Percentiles rank a stretch among this genome's conserved stretches.
Evolutionary conservation across 1,140 invertebrate genomes (phyloP).

Genomic region (Ganaspis sp.): DNA sequence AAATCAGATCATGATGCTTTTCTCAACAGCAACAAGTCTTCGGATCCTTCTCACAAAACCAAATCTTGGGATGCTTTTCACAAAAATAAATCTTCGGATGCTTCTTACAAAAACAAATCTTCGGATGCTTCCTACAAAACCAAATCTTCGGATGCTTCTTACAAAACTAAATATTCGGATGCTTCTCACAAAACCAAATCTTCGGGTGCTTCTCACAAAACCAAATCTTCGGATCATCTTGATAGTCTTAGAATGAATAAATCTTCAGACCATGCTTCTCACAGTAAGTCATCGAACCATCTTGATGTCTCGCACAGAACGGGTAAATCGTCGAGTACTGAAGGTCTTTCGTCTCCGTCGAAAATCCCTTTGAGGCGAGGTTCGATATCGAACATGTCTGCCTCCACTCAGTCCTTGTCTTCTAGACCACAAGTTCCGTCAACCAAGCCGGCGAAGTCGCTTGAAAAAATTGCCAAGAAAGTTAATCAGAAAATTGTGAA

Average conservation of each 20-base stretch:
- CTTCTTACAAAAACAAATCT: too few species aligned
- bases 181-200: not conserved
- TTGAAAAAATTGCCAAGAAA: conserved; percentile 6
- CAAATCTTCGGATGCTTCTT: too few species aligned
- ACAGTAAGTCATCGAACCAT: conserved; percentile 33
- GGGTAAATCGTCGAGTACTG: conserved; percentile 40
- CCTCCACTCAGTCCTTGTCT: conserved; percentile 15
- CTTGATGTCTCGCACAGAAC: conserved; percentile 3
- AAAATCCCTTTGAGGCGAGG: conserved; percentile 63
- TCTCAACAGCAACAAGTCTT: conserved; percentile 34
- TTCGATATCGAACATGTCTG: conserved; percentile 38
- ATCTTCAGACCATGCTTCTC: conserved; percentile 38
- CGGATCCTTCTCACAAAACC: conserved; percentile 6
- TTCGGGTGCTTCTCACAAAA: not conserved
- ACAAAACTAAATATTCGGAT: too few species aligned
- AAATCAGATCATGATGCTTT: conserved; percentile 18
- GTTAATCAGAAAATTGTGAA: conserved; percentile 27
- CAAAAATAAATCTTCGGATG: conserved; percentile 42
- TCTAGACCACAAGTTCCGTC: conserved; percentile 8
- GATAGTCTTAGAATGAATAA: not conserved
- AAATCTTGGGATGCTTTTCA: too few species aligned
- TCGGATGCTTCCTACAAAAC: not conserved
- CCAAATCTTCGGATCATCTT: conserved; percentile 33
- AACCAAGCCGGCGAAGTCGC: conserved; percentile 32
- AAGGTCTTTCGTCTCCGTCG: conserved; percentile 59